Evolutionary conservation across 2,797 vertebrate genomes (phyloP).

Genomic region (Fratercula arctica): DNA sequence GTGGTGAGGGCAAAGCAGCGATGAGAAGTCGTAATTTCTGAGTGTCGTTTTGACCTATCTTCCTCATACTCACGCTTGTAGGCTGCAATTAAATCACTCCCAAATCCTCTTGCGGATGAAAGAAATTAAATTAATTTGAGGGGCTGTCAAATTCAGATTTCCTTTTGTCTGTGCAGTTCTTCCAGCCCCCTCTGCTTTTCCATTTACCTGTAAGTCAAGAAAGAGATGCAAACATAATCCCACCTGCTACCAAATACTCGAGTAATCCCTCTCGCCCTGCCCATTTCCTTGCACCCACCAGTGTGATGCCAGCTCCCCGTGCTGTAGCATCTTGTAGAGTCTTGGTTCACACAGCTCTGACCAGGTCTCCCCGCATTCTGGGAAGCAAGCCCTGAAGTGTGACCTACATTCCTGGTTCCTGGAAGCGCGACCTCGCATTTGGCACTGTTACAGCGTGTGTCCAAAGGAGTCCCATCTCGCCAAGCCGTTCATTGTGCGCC

Average conservation of each 20-base stretch:
- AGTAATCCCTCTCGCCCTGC: neutral
- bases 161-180: neutral
- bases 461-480: neutral
- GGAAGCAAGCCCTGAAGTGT: neutral
- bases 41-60: neutral
- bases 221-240: neutral
- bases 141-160: neutral
- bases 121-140: neutral
- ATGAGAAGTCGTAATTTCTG: neutral
- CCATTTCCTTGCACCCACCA: fast-evolving
- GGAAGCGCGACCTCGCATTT: fast-evolving
- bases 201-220: neutral
- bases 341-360: neutral
- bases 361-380: fast-evolving
- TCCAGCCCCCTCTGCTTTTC: neutral
- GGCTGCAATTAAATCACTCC: neutral
- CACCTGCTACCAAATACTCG: neutral
- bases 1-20: neutral
- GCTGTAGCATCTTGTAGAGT: neutral
- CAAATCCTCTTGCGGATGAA: neutral
- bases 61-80: neutral
- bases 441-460: neutral
- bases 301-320: fast-evolving
- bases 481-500: neutral
- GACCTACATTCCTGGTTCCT: neutral